phyloP scores from a whole-genome alignment of 2,113 vertebrate species.

The Muntiacus reevesi region DNA sequence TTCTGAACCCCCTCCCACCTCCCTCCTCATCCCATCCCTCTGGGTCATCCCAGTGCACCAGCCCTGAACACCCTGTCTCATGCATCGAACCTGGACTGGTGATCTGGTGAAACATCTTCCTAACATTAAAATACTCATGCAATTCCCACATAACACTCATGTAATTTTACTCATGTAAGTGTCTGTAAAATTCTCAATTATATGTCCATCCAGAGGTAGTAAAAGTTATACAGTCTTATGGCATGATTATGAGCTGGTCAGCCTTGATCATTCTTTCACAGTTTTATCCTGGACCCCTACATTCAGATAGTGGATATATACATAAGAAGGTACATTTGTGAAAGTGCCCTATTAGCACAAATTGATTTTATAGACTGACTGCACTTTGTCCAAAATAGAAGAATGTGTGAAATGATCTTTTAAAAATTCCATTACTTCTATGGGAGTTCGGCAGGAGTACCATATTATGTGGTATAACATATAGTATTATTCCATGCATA shows the following conservation, averaged over 20 bases:
- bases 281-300: background rate
- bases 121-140: background rate
- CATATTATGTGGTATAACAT: background rate
- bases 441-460: slow-evolving; percentile 2
- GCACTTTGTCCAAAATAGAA: slow-evolving; percentile 48
- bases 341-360: background rate
- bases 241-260: background rate
- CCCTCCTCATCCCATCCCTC: background rate
- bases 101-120: background rate
- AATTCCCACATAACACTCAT: background rate
- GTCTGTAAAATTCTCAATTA: background rate
- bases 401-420: slow-evolving; percentile 40
- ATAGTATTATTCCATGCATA: background rate
- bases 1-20: background rate
- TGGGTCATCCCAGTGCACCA: background rate
- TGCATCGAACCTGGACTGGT: background rate
- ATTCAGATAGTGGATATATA: background rate
- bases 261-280: background rate
- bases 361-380: slow-evolving; percentile 44
- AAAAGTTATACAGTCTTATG: background rate
- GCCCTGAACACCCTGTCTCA: background rate
- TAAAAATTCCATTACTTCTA: slow-evolving; percentile 29
- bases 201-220: background rate
- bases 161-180: background rate
- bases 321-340: background rate